Base-by-base conservation (phyloP, 2,113 vertebrate species). In the Chrysemys picta region DNA sequence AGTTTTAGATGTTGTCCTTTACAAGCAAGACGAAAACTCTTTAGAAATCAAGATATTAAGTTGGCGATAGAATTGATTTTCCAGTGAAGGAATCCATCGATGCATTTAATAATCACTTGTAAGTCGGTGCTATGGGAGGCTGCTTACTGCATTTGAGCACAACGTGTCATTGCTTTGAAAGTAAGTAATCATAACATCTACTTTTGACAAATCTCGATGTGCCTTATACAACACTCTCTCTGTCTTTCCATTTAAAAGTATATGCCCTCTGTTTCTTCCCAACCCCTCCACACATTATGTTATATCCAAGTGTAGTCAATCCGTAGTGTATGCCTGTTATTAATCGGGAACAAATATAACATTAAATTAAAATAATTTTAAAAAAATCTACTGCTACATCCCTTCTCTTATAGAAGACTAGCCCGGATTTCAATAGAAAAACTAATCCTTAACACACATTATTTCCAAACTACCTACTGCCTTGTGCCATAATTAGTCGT, bases 171-270 rank as follows among this genome's bases (percentile, higher is more conserved):
- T 24, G 17, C 2, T 42, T 62, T 5, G n/a, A 17, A 1, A 14
- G 31, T 72, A 82, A 10, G 50, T 76, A 65, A 22, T 1, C 35
- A 78, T 83, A 82, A 31, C 31, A 8, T 25, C 1, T 6, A 1
- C 0, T 72, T 72, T 38, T 62, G 82, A 29, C 56, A 78, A 52
- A 86, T 0, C 0, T 50, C 62, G 78, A 16, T 47, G 85, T 8
- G 82, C 90, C 90, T 92, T 59, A 8, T 91, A 50, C 90, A 85
- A 75, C 84, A 83, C 93, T 57, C 50, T 24, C 80, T 1, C 1
- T 2, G 19, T 35, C 85, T 10, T 53, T 57, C 79, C 93, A 87
- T 96, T 94, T 96, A 95, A 88, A 76, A n/a, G 57, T 22, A 29
- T 69, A 2, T 29, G 79, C 87, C 50, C 62, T 4, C 85, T 45